Conservation (phyloP, 2,113 vertebrate species). For the Petrocephalus zakoni region DNA sequence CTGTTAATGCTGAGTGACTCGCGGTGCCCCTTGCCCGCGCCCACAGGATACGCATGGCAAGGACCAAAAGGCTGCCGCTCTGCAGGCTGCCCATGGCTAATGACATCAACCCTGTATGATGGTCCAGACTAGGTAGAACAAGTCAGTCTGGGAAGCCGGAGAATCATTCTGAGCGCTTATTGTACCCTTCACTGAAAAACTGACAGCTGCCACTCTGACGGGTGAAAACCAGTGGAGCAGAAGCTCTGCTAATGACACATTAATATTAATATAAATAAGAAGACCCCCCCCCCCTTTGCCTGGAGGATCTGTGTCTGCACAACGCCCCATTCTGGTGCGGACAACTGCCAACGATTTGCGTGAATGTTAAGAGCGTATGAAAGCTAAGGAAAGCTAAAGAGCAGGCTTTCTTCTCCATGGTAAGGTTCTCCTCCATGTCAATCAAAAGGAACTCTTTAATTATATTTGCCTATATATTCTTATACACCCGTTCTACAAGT, state of each 20-base stretch:
- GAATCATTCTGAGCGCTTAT: not conserved
- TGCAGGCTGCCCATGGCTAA: not conserved
- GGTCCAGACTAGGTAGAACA: not conserved
- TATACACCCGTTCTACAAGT: not conserved
- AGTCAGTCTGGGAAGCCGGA: not conserved
- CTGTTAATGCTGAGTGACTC: not conserved
- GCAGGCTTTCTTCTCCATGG: not conserved
- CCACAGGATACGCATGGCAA: no score
- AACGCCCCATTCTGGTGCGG: not conserved
- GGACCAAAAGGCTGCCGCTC: not conserved
- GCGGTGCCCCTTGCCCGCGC: not conserved
- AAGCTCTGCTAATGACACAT: not conserved
- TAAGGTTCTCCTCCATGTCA: not conserved
- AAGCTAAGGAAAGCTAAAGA: not conserved
- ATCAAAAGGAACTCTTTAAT: not conserved
- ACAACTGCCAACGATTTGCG: not conserved
- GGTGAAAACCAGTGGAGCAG: not conserved
- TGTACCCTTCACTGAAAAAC: not conserved
- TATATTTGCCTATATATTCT: not conserved
- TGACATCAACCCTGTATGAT: not conserved
- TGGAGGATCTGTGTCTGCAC: not conserved
- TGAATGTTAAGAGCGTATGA: not conserved
- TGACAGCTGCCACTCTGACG: not conserved
- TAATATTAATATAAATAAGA: not conserved
- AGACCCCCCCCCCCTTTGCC: not conserved